Percentiles rank a stretch among this genome's conserved stretches.
These are phyloP conservation scores for Myotis daubentonii DNA, from an alignment of 2,797 vertebrate species.

Conservation along the genomic window DNA sequence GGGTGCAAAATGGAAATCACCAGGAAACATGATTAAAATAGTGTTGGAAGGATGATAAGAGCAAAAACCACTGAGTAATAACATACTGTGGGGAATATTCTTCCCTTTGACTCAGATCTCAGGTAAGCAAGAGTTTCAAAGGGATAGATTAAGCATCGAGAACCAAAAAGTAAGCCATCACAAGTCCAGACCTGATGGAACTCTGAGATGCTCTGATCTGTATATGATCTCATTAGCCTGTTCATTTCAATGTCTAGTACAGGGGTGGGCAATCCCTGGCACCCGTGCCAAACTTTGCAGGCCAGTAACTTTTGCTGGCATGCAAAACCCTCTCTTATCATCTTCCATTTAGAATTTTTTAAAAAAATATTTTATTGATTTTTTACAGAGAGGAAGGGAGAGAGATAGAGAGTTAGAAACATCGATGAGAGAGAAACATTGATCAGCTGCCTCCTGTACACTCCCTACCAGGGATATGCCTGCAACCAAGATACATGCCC, in stretches of 20 bases:
- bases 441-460: no score
- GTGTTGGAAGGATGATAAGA: not conserved
- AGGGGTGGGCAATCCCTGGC: not conserved
- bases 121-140: not conserved
- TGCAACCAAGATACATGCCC: no score
- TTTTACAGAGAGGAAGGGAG: no score
- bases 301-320: no score
- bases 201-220: slow-evolving; percentile 7
- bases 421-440: no score
- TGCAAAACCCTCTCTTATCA: no score
- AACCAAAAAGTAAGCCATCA: not conserved
- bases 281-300: no score
- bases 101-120: not conserved
- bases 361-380: no score
- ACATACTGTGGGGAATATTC: not conserved
- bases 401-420: no score
- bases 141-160: not conserved
- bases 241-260: not conserved
- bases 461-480: no score
- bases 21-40: not conserved
- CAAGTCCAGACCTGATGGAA: slow-evolving; percentile 47
- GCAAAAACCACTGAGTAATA: not conserved
- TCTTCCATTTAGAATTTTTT: no score
- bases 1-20: not conserved
- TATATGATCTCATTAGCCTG: not conserved